Evolutionary conservation across 92 coral and sea anemone genomes (phyloP), one percentile per base, ranked within the genome.

Genomic region (Montipora capitata): DNA sequence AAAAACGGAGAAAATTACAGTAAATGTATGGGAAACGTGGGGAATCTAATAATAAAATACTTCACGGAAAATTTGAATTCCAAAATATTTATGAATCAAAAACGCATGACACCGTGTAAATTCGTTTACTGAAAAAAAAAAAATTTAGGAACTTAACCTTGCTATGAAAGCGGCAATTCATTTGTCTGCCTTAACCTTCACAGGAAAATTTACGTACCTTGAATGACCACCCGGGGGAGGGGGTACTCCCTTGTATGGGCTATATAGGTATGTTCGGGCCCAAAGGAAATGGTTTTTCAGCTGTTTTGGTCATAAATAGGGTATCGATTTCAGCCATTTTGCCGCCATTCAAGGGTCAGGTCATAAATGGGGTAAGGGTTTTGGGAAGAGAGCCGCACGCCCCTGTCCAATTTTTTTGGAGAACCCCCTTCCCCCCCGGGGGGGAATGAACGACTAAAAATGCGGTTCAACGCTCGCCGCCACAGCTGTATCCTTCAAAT

Each of bases 41-140:
- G 73, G 73, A 40, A 68, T 8, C 39, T 40, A 35, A 68, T 68
- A 39, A 15, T 58, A 58, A 68, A 68, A 68, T 68, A 68, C 27
- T 68, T 68, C 14, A 10, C 73, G 43, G 73, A 68, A 68, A 68
- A 68, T 68, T 68, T 68, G 73, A 68, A 68, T 20, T 68, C 73
- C 73, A 68, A 68, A 68, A 68, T 35, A 68, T 68, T 68, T 68
- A 68, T 68, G 73, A 68, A 68, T 68, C 73, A 68, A 68, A 68
- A 10, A 15, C 73, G 4, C 44, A 68, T 12, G 73, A 68, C 35
- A 35, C 73, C 44, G 4, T 9, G 14, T 68, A 20, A 68, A 35
- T 10, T 68, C 10, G 27, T 68, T 68, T 20, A 68, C 73, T 68
- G 73, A 35, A 20, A 68, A 35, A 20, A 68, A 35, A 45, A 45